Evolutionary conservation across 2,888 invertebrate species (phyloP), one percentile per base, ranked within the genome.

Genomic region (Podotricha telesiphe): DNA sequence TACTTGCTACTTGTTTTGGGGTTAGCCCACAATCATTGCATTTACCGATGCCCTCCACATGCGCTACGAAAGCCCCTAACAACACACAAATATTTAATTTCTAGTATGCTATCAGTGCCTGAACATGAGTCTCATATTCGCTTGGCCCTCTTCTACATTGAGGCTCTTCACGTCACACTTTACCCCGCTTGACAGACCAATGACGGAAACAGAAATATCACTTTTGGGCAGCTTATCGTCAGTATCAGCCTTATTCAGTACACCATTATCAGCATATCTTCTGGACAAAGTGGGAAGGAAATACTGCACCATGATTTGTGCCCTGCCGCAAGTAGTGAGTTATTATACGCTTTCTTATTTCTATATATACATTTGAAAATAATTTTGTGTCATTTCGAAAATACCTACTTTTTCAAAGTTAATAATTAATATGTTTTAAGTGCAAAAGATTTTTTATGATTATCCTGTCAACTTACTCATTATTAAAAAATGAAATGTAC

Each of bases 121-220:
- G 20, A 83, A 81, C 17, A 78, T 87, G 72, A 86, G 88, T 0
- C 62, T 89, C 1, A 80, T 85, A 68, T 83, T 80, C 69, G 79
- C 86, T 0, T 90, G 88, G 88, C 89, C 89, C 0, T 88, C 89
- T 0, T 85, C 87, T 0, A 87, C 85, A 0, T 73, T 87, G 0
- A 78, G 80, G 0, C 78, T 87, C 13, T 90, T 89, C 76, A 77
- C 77, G 37, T 82, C 84, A 0, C 65, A 70, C 11, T 79, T 80
- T 73, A 83, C 82, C 1, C 80, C 82, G 0, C 76, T 84, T 0
- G 65, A 78, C 51, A 71, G 83, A 51, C 77, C 79, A 0, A 83
- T 83, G 82, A 75, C 73, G 0, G 78, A 82, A 6, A 77, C 77
- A 0, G 85, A 86, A 65, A 61, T 81, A n/a, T 77, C 84, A 0